Percentiles rank a stretch among this genome's conserved stretches.
These are phyloP conservation scores for Cheilosia pagana DNA, from an alignment of 2,888 invertebrate species.

Conservation along the genomic window DNA sequence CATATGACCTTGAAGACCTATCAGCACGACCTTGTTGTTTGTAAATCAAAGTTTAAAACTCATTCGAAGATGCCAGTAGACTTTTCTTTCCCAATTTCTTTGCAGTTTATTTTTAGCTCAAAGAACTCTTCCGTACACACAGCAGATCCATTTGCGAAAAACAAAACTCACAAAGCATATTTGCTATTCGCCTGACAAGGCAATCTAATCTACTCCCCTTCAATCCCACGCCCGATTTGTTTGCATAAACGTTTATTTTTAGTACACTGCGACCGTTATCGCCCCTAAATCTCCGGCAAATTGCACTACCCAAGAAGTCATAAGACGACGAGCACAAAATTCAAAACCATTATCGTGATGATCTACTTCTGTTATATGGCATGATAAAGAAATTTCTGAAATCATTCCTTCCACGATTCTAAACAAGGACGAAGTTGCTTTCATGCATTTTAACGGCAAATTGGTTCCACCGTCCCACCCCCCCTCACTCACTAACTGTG, in stretches of 20 bases:
- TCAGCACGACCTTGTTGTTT: too few relatives aligned
- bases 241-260: constrained; percentile 37
- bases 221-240: background rate
- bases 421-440: constrained; percentile 17
- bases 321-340: background rate
- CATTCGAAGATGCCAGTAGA: too few relatives aligned
- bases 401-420: background rate
- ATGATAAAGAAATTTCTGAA: constrained; percentile 27
- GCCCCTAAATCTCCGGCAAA: constrained; percentile 19
- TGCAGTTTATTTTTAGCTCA: too few relatives aligned
- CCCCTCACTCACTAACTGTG: constrained; percentile 8
- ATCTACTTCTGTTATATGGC: constrained; percentile 1
- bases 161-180: too few relatives aligned
- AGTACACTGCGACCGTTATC: constrained; percentile 21
- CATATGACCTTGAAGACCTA: too few relatives aligned
- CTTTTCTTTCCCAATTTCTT: too few relatives aligned
- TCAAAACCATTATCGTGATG: constrained; percentile 13
- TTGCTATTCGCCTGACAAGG: too few relatives aligned
- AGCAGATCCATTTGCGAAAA: too few relatives aligned
- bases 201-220: too few relatives aligned
- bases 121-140: too few relatives aligned
- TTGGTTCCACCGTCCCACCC: constrained; percentile 30
- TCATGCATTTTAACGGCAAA: constrained; percentile 70
- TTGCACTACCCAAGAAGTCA: background rate
- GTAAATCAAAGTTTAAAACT: too few relatives aligned